Conservation (phyloP, 2,797 vertebrate species). For the Orestias chungarensis region DNA sequence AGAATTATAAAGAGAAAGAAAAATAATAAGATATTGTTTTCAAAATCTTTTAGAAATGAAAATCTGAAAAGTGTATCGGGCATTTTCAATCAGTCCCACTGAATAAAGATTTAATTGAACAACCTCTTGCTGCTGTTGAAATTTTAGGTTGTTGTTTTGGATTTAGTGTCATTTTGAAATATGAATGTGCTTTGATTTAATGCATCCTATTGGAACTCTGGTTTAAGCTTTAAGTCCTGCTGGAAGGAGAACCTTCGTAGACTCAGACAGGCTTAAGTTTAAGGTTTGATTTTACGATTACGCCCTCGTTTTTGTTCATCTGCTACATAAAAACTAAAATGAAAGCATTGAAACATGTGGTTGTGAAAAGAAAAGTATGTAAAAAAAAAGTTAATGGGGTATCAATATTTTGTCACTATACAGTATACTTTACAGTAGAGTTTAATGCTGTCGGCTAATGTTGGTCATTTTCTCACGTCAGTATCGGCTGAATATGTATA, state of each 20-base stretch:
- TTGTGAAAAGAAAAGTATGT: not conserved
- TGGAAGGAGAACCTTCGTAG: too few species aligned
- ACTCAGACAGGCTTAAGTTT: too few species aligned
- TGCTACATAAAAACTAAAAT: not conserved
- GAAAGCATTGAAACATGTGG: not conserved
- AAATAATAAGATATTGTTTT: not conserved
- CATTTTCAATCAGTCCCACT: not conserved
- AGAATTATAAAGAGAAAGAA: not conserved
- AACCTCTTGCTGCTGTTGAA: not conserved
- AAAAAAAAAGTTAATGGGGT: not conserved
- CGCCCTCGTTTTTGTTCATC: not conserved
- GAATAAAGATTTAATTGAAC: not conserved
- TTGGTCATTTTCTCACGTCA: too few species aligned
- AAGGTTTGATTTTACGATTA: not conserved
- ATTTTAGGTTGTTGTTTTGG: not conserved
- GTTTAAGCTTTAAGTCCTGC: too few species aligned
- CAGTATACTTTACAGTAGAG: not conserved
- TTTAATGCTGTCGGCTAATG: too few species aligned
- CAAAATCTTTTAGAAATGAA: not conserved
- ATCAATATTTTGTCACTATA: not conserved
- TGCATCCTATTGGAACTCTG: too few species aligned
- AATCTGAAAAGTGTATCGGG: not conserved
- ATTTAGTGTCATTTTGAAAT: too few species aligned
- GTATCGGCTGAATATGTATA: too few species aligned
- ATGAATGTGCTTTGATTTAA: too few species aligned